A percentile compares a stretch with the other conserved stretches of the same genome.
These are phyloP conservation scores for Laothoe populi DNA, from an alignment of 2,888 invertebrate genomes.

Conservation along the genomic window DNA sequence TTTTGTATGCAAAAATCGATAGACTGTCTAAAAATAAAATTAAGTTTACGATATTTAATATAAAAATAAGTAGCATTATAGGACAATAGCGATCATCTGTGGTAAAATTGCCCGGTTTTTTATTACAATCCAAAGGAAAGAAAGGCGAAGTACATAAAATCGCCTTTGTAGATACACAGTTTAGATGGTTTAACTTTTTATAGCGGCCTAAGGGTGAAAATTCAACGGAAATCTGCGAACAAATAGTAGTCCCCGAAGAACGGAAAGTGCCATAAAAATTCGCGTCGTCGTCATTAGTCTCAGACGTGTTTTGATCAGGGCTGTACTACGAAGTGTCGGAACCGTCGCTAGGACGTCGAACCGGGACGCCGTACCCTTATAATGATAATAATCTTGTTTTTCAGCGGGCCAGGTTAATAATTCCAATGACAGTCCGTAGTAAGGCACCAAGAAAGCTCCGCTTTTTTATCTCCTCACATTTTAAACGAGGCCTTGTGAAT, in stretches of 20 bases:
- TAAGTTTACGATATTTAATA: slow-evolving; percentile 24
- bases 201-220: slow-evolving; percentile 63
- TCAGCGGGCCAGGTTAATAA: slow-evolving; percentile 49
- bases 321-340: slow-evolving; percentile 52
- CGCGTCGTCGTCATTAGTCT: slow-evolving; percentile 77
- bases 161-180: slow-evolving; percentile 50
- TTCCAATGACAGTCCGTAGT: slow-evolving; percentile 51
- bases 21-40: neutral
- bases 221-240: slow-evolving; percentile 69
- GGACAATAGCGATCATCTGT: slow-evolving; percentile 37
- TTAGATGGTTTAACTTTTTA: slow-evolving; percentile 67
- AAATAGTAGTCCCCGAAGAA: slow-evolving; percentile 71
- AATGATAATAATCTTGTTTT: slow-evolving; percentile 43
- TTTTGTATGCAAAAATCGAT: no score
- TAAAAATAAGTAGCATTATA: slow-evolving; percentile 23
- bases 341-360: slow-evolving; percentile 46
- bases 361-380: slow-evolving; percentile 41
- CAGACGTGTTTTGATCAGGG: slow-evolving; percentile 80
- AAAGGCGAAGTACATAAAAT: slow-evolving; percentile 53
- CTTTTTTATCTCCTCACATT: slow-evolving; percentile 65
- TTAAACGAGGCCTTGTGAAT: slow-evolving; percentile 60
- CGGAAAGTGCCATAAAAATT: slow-evolving; percentile 76
- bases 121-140: slow-evolving; percentile 46
- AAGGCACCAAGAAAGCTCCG: slow-evolving; percentile 46
- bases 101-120: slow-evolving; percentile 37